Evolutionary conservation across 1,140 invertebrate species (phyloP).

Genomic region (Zaprionus capensis): DNA sequence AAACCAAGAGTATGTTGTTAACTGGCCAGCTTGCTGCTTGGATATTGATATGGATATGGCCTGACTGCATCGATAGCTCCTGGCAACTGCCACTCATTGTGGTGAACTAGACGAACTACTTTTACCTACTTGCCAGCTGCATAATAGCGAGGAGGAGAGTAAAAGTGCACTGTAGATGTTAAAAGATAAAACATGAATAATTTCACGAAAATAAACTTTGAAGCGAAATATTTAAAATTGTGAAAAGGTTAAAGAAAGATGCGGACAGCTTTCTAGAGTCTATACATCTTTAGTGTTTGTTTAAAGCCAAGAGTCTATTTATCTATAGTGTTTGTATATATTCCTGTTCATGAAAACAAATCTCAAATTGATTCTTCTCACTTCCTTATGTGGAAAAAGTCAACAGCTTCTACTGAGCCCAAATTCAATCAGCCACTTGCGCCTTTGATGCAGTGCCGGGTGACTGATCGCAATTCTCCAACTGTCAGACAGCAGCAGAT

Average conservation of each 20-base stretch:
- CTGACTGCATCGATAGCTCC: slow-evolving; percentile 24
- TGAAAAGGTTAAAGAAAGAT: background rate
- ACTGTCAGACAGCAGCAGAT: slow-evolving; percentile 47
- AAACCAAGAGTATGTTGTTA: slow-evolving; percentile 40
- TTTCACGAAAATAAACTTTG: slow-evolving; percentile 1
- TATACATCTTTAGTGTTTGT: background rate
- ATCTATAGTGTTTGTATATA: background rate
- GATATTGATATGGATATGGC: slow-evolving; percentile 41
- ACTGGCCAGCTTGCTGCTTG: slow-evolving; percentile 9
- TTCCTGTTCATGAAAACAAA: background rate
- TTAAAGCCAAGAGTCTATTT: background rate
- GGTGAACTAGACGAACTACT: slow-evolving; percentile 40
- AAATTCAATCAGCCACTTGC: slow-evolving; percentile 9
- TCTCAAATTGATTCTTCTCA: slow-evolving; percentile 1
- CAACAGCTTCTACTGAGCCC: background rate
- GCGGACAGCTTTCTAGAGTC: background rate
- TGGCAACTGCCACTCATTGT: slow-evolving; percentile 20
- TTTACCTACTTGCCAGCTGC: slow-evolving; percentile 29
- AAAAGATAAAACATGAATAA: background rate
- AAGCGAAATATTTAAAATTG: no score
- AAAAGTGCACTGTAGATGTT: slow-evolving; percentile 13
- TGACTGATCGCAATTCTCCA: slow-evolving; percentile 32
- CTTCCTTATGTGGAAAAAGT: background rate
- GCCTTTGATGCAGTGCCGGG: slow-evolving; percentile 12
- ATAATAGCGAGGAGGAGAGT: slow-evolving; percentile 10